Base-by-base conservation (phyloP, 2,797 vertebrate genomes). In the Coregonus sp. region DNA sequence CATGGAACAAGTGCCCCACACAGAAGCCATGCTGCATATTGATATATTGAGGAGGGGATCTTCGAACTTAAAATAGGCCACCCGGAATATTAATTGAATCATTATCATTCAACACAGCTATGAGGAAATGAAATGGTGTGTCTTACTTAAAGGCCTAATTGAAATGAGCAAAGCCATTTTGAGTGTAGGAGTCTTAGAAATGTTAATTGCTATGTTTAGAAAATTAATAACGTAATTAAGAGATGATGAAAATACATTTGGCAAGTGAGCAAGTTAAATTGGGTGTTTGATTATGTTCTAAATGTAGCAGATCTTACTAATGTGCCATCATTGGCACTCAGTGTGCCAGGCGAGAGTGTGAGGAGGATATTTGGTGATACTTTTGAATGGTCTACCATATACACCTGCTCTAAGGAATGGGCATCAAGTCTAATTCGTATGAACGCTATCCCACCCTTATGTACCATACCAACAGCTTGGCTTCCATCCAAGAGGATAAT, bases 201-300 rank as follows among this genome's bases (percentile, higher is more conserved):
- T 85, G 77, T 80, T 86, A 89, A 87, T 88, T 80, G 71, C 82
- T 75, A 76, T 80, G 78, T 83, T 86, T 84, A 80, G 78, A 83
- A 85, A 85, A 87, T 84, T 80, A 86, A 85, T 81, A 81, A 83
- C 66, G 37, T 86, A 85, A 86, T 89, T 87, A 88, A 81, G 70
- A 74, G 65, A 82, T 84, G 83, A 85, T 84, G 82, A 80, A 87
- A 86, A 83, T 86, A 81, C 72, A 75, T 66, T 84, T 79, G 77
- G 79, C 79, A 77, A 81, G 80, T 75, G 79, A 81, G 81, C 75
- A 79, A 81, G 81, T 78, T 70, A 84, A 80, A 83, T 75, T 61
- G 70, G 40, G 35, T 79, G 69, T 73, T 76, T 71, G 29, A 67
- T 76, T 69, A 75, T 29, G 31, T 69, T 73, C 67, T 73, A 67